Evolutionary conservation across 2,888 invertebrate species (phyloP).

Genomic region (Aproaerema taeniolella): DNA sequence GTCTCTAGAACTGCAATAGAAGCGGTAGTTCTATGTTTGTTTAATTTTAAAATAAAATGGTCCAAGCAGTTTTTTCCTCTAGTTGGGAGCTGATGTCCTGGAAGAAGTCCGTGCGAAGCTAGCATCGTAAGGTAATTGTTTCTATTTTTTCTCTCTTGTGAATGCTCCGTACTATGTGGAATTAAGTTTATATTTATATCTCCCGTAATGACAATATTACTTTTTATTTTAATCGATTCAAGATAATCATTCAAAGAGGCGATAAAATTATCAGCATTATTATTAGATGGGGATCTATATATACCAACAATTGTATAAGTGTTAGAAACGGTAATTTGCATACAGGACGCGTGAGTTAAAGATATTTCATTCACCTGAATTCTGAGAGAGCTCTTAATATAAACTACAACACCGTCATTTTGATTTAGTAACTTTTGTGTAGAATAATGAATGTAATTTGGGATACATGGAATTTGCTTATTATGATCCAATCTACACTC

Average conservation of each 20-base stretch:
- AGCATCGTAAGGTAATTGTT: background rate
- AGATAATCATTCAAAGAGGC: conserved; percentile 19
- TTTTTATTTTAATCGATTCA: conserved; percentile 9
- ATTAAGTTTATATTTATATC: conserved; percentile 22
- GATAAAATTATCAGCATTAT: conserved; percentile 21
- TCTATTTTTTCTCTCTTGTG: background rate
- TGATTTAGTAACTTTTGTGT: background rate
- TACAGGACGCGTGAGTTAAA: conserved; percentile 17
- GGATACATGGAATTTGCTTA: background rate
- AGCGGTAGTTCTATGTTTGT: background rate
- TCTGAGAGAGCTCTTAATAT: background rate
- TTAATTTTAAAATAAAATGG: background rate
- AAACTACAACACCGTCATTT: background rate
- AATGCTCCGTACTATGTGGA: background rate
- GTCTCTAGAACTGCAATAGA: background rate
- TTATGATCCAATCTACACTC: background rate
- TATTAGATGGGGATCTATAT: too few relatives aligned
- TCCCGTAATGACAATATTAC: conserved; percentile 22
- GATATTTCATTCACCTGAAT: conserved; percentile 14
- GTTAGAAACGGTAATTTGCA: conserved; percentile 18
- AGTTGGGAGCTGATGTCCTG: background rate
- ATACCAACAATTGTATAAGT: conserved; percentile 16
- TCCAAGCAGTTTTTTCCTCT: background rate
- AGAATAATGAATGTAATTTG: background rate
- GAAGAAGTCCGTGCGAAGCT: background rate